Percentiles rank a stretch among this genome's conserved stretches.
phyloP scores from a whole-genome alignment of 2,888 invertebrate genomes.

The Ectobius pallidus region DNA sequence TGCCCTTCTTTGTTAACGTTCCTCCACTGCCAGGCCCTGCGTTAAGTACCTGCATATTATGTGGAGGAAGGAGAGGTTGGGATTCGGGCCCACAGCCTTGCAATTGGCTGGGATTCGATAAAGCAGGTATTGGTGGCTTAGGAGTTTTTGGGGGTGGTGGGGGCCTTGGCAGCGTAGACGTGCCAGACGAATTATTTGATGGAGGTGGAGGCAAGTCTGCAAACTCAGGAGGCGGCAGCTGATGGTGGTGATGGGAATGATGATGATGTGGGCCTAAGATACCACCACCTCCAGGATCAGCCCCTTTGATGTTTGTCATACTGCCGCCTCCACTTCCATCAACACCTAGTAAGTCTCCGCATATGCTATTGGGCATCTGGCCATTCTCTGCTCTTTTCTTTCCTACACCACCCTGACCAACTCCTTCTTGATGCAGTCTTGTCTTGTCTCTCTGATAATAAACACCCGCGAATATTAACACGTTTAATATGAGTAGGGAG shows the following conservation, averaged over 20 bases:
- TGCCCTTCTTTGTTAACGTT: slow-evolving; percentile 77
- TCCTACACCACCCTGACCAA: slow-evolving; percentile 50
- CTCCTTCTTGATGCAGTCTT: slow-evolving; percentile 63
- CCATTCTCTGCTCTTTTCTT: slow-evolving; percentile 82
- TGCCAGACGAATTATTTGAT: slow-evolving; percentile 53
- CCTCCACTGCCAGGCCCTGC: slow-evolving; percentile 70
- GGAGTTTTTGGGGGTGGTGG: slow-evolving; percentile 73
- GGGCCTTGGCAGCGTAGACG: slow-evolving; percentile 65
- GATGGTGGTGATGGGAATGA: slow-evolving; percentile 71
- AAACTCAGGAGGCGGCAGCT: slow-evolving; percentile 82
- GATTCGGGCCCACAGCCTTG: slow-evolving; percentile 61
- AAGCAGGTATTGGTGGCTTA: slow-evolving; percentile 58
- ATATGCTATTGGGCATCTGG: slow-evolving; percentile 87
- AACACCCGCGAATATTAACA: slow-evolving; percentile 91
- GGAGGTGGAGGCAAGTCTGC: slow-evolving; percentile 68
- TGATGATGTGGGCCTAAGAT: slow-evolving; percentile 60
- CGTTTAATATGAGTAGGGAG: slow-evolving; percentile 87
- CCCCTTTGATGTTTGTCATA: slow-evolving; percentile 54
- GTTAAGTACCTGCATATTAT: slow-evolving; percentile 67
- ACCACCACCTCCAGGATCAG: slow-evolving; percentile 59
- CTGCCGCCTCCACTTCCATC: slow-evolving; percentile 57
- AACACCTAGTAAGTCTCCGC: slow-evolving; percentile 68
- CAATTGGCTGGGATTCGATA: slow-evolving; percentile 57
- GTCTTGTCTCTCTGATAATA: slow-evolving; percentile 92
- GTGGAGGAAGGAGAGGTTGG: slow-evolving; percentile 51